phyloP scores from a whole-genome alignment of 1,140 invertebrate genomes.

The Temnothorax curvispinosus region DNA sequence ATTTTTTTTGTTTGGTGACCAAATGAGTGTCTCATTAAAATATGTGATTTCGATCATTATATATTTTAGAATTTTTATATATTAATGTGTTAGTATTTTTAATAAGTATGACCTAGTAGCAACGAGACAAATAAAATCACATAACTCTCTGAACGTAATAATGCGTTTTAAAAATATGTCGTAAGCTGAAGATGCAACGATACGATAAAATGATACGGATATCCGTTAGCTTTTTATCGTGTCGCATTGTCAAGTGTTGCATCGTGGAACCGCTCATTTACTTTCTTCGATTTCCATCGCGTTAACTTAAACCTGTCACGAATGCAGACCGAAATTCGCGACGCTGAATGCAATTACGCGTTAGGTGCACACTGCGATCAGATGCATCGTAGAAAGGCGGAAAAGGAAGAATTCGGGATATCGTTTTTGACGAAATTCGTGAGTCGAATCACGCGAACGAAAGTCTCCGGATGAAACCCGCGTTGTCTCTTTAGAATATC shows the following conservation, averaged over 20 bases:
- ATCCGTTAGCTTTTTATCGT: neutral
- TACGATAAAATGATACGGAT: neutral
- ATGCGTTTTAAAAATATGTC: neutral
- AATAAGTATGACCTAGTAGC: neutral
- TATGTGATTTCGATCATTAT: neutral
- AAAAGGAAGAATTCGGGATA: slow-evolving; percentile 9
- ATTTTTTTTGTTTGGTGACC: neutral
- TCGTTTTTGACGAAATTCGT: slow-evolving; percentile 51
- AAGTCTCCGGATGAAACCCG: slow-evolving; percentile 66
- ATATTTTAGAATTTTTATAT: neutral
- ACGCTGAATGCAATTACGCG: slow-evolving; percentile 14
- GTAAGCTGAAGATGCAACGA: neutral
- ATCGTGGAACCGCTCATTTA: slow-evolving; percentile 28
- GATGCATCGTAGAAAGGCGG: slow-evolving; percentile 44
- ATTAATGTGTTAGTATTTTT: neutral
- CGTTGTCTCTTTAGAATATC: slow-evolving; percentile 63
- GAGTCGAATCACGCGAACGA: slow-evolving; percentile 67
- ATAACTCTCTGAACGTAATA: neutral
- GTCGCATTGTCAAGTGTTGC: neutral
- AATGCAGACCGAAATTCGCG: slow-evolving; percentile 43
- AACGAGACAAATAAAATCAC: neutral
- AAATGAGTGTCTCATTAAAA: neutral
- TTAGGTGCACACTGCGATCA: neutral
- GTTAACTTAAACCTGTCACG: neutral
- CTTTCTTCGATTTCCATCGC: slow-evolving; percentile 37